Evolutionary conservation across 30 jellyfish, hydroid and myxozoan genomes (phyloP), one percentile per base, ranked within the genome.

Genomic region (Aurelia coerulea): DNA sequence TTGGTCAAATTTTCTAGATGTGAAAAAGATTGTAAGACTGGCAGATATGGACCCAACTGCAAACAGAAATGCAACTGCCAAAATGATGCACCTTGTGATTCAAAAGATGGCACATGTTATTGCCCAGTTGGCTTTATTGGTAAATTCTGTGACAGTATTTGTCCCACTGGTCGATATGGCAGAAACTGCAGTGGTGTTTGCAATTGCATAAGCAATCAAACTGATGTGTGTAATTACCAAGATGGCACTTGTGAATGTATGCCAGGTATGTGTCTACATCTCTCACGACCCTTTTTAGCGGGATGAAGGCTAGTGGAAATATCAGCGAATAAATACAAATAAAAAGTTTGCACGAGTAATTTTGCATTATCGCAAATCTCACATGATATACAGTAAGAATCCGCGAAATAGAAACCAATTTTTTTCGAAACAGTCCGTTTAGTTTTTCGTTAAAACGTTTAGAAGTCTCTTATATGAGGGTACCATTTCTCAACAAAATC

Each of bases 101-200:
- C 88, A 5, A 80, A 46, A 14, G 86, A 84, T 41, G 99, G 99
- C 23, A 74, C 54, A 32, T 82, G 88, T 74, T 78, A 78, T 10
- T 94, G 99, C 63, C 76, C 33, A 14, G 78, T 83, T 41, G 99
- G 99, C 29, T 94, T 39, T 42, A 53, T 46, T n/a, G 99, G 99
- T 31, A 66, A 62, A 14, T 66, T 67, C 37, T 94, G 99, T 74
- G 85, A 94, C 35, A 52, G 68, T 14, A 65, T 75, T 12, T 94
- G 99, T 68, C 86, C 94, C 37, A 34, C 46, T 4, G 93, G 88
- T 10, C 18, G 68, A 16, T 94, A 73, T 74, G 99, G 99, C 11
- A 29, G 69, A 16, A 80, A 89, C 54, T 94, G 99, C 56, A 81
- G 42, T 29, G 65, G 65, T 14, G 46, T 32, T 13, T 94, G 99